phyloP scores from a whole-genome alignment of 1,140 invertebrate species.

The Latrodectus geometricus region DNA sequence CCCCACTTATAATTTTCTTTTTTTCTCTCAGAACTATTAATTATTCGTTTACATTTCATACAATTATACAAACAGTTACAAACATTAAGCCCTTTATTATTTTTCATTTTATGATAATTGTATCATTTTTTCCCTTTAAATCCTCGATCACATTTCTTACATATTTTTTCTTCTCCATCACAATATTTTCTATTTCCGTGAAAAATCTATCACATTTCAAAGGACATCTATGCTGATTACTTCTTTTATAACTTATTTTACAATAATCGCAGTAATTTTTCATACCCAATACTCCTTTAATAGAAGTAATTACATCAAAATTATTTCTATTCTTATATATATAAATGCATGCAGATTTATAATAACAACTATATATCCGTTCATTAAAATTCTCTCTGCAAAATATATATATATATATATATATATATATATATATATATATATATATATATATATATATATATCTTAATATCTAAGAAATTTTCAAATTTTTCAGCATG shows the following conservation, averaged over 20 bases:
- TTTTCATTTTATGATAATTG: too few species aligned
- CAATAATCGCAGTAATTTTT: conserved; percentile 14
- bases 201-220: neutral
- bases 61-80: neutral
- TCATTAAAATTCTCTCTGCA: too few species aligned
- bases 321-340: neutral
- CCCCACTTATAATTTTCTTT: neutral
- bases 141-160: neutral
- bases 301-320: too few species aligned
- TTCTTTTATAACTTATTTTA: conserved; percentile 8
- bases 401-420: conserved; percentile 1
- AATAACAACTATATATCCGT: neutral
- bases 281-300: neutral
- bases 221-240: too few species aligned
- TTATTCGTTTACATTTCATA: neutral
- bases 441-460: too few species aligned
- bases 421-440: conserved; percentile 7
- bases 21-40: neutral
- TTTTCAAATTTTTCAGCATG: neutral
- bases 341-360: neutral
- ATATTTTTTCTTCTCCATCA: neutral
- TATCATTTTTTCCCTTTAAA: neutral
- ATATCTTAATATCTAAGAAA: too few species aligned
- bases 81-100: neutral
- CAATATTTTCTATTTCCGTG: neutral